phyloP scores from a whole-genome alignment of 2,888 invertebrate genomes.

The Polydesmus complanatus region DNA sequence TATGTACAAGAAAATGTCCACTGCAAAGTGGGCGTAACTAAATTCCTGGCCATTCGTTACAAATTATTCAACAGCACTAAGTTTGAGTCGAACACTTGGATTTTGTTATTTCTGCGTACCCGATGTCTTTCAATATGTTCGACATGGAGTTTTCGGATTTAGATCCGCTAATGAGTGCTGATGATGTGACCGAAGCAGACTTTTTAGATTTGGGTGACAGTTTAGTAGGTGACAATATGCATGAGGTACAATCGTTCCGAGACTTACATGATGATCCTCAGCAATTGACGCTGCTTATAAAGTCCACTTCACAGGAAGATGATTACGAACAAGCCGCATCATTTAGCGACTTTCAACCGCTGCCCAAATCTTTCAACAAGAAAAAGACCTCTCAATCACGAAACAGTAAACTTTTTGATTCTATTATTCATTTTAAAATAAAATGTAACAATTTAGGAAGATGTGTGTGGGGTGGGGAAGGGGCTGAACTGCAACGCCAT shows the following conservation, averaged over 20 bases:
- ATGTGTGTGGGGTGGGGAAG: too few relatives aligned
- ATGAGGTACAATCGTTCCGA: background rate
- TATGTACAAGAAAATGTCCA: background rate
- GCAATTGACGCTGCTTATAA: background rate
- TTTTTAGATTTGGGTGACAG: background rate
- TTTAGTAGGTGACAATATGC: background rate
- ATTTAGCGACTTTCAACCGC: background rate
- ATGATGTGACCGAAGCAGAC: background rate
- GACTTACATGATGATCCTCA: background rate
- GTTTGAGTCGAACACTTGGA: too few relatives aligned
- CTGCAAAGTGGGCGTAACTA: background rate
- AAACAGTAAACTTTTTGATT: too few relatives aligned
- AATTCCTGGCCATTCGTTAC: background rate
- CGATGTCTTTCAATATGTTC: background rate
- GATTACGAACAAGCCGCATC: background rate
- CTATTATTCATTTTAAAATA: too few relatives aligned
- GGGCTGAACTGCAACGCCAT: too few relatives aligned
- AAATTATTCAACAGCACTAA: too few relatives aligned
- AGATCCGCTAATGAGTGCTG: background rate
- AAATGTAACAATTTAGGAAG: too few relatives aligned
- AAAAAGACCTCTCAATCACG: too few relatives aligned
- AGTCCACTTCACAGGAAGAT: background rate
- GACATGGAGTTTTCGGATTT: background rate
- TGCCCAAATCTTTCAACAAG: background rate
- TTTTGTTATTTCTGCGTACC: too few relatives aligned